Conservation (phyloP, 2,888 invertebrate species). For the Cotesia congregata region DNA sequence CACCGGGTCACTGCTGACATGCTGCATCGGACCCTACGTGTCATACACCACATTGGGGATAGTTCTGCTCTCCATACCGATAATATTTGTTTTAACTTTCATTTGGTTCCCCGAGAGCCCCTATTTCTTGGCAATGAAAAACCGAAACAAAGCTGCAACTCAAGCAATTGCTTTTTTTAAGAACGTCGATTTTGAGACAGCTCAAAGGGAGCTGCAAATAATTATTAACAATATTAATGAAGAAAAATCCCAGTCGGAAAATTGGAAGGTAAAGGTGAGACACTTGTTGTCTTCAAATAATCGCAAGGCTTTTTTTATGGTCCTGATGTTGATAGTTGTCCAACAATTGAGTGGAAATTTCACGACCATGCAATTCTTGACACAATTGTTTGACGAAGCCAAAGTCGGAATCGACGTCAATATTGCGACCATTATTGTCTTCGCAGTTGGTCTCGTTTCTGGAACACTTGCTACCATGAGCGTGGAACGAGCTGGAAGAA, state of each 20-base stretch:
- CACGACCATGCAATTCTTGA: slow-evolving; percentile 65
- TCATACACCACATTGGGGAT: slow-evolving; percentile 54
- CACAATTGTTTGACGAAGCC: slow-evolving; percentile 56
- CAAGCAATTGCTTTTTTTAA: slow-evolving; percentile 61
- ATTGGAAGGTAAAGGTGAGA: slow-evolving; percentile 49
- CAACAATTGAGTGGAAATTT: slow-evolving; percentile 66
- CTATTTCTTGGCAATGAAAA: slow-evolving; percentile 60
- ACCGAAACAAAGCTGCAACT: slow-evolving; percentile 56
- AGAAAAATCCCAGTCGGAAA: slow-evolving; percentile 42
- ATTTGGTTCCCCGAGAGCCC: slow-evolving; percentile 67
- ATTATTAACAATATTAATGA: slow-evolving; percentile 54
- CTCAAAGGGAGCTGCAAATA: slow-evolving; percentile 51
- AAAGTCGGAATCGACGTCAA: slow-evolving; percentile 60
- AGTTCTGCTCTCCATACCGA: slow-evolving; percentile 56
- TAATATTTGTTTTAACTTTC: slow-evolving; percentile 61
- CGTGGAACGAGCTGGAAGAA: slow-evolving; percentile 72
- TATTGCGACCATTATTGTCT: slow-evolving; percentile 70
- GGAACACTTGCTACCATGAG: slow-evolving; percentile 63
- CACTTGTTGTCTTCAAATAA: slow-evolving; percentile 57
- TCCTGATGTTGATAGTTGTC: slow-evolving; percentile 65
- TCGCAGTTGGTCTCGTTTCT: slow-evolving; percentile 69
- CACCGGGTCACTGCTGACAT: slow-evolving; percentile 64
- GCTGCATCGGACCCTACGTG: slow-evolving; percentile 63
- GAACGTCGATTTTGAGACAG: slow-evolving; percentile 50
- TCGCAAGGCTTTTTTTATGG: slow-evolving; percentile 58